These are phyloP conservation scores for Monopis laevigella DNA, from an alignment of 2,888 invertebrate genomes.

Conservation along the genomic window DNA sequence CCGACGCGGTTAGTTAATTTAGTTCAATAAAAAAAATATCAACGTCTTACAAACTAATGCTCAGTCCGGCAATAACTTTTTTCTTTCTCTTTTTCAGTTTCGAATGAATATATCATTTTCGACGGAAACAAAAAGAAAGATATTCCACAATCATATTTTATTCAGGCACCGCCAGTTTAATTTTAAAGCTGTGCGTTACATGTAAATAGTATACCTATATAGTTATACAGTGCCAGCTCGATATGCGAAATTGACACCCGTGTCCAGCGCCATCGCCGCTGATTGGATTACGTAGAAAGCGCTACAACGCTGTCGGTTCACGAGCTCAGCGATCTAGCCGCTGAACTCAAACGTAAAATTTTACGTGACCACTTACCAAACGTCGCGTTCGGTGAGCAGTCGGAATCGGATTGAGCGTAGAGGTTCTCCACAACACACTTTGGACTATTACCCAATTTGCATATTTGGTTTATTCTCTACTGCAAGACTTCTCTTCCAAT, in stretches of 20 bases:
- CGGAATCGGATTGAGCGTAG: slow-evolving; percentile 3
- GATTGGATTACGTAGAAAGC: slow-evolving; percentile 61
- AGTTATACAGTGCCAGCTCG: slow-evolving; percentile 21
- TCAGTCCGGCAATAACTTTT: too few species aligned
- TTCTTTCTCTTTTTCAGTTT: too few species aligned
- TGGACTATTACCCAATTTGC: not conserved
- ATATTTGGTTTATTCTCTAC: too few species aligned
- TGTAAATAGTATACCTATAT: not conserved
- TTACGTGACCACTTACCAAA: slow-evolving; percentile 63
- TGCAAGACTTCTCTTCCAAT: not conserved
- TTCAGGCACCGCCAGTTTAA: too few species aligned
- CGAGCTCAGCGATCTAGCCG: slow-evolving; percentile 31
- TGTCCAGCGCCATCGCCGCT: slow-evolving; percentile 51
- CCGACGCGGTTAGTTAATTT: too few species aligned
- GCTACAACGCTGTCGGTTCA: slow-evolving; percentile 21
- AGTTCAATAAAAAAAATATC: too few species aligned
- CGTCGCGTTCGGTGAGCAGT: slow-evolving; percentile 27
- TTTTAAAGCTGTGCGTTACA: not conserved
- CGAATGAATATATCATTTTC: too few species aligned
- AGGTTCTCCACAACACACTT: slow-evolving; percentile 1
- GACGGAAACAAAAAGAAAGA: too few species aligned
- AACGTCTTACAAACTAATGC: too few species aligned
- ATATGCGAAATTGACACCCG: slow-evolving; percentile 51
- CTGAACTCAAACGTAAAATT: slow-evolving; percentile 61
- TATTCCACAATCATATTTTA: too few species aligned